Base-by-base conservation (phyloP, 2,888 invertebrate genomes). In the Ceratothoa steindachneri region DNA sequence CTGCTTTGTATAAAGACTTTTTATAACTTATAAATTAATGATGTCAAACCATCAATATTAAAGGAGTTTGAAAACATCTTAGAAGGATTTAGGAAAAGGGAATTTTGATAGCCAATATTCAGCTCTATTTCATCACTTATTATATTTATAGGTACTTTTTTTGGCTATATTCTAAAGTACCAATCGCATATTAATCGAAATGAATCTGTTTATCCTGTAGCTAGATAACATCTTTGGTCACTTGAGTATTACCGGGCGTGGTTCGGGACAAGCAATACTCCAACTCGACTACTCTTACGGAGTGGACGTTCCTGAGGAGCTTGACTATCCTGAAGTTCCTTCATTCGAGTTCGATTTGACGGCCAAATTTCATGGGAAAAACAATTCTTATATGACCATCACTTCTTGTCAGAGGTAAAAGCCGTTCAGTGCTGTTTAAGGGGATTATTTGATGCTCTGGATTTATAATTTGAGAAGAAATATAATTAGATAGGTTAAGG, bases 341-440 rank as follows among this genome's bases (percentile, higher is more conserved):
- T 82, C 84, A 28, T 88, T 87, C 82, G 85, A 86, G 72, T 82
- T 88, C 15, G 82, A 81, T 24, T 82, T 87, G 15, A 82, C 82
- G 19, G 84, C 85, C 51, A 84, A 83, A 80, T 82, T 82, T n/a
- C 74, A 80, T 2, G 82, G 82, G 72, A 80, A 84, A 66, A 85
- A 85, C 80, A 84, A 84, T 80, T 83, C 84, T 55, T 81, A 82
- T 30, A 81, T 85, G 55, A 82, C 82, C 0, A 82, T 84, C 67
- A 82, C 84, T 68, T 81, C 76, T 24, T 85, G 84, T 51, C 74
- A 74, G 64, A 79, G 68, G 79, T 79, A 55, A 41, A 70, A 5
- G 7, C 19, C 24, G n/a, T n/a, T n/a, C n/a, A 9, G 19, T 19
- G 7, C 0, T 15, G 60, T 28, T 15, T 9, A 2, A 15, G n/a